Conservation (phyloP, 1,140 invertebrate genomes). For the Drosophila nasuta region DNA sequence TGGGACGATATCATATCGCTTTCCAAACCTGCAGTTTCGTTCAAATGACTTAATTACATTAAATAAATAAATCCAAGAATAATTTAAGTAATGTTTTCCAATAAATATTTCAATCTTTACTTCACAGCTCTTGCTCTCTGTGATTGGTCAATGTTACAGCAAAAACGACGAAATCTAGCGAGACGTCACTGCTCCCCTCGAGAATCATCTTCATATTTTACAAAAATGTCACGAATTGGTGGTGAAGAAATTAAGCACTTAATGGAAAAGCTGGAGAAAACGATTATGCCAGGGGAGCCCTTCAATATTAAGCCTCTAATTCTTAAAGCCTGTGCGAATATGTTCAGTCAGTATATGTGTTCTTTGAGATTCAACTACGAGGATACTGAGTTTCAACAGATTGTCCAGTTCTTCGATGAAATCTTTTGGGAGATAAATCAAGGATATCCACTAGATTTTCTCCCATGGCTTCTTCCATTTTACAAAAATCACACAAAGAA, state of each 20-base stretch:
- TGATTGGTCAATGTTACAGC: slow-evolving; percentile 90
- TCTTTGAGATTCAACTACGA: slow-evolving; percentile 89
- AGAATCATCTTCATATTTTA: slow-evolving; percentile 89
- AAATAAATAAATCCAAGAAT: no score
- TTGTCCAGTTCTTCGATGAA: slow-evolving; percentile 91
- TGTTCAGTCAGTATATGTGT: slow-evolving; percentile 94
- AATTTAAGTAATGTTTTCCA: no score
- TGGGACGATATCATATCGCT: no score
- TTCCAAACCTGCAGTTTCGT: no score
- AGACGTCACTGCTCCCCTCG: slow-evolving; percentile 91
- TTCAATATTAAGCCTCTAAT: slow-evolving; percentile 88
- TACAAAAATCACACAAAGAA: slow-evolving; percentile 89
- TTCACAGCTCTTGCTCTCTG: slow-evolving; percentile 63
- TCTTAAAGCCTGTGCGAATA: slow-evolving; percentile 90
- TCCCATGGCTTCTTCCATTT: slow-evolving; percentile 92
- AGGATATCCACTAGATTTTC: slow-evolving; percentile 94
- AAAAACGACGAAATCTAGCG: slow-evolving; percentile 91
- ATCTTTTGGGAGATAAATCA: slow-evolving; percentile 97
- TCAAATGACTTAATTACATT: no score
- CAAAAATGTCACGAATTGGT: slow-evolving; percentile 88
- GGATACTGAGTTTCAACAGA: slow-evolving; percentile 88
- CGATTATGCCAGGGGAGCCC: slow-evolving; percentile 78
- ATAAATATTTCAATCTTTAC: neutral
- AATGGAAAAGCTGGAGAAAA: slow-evolving; percentile 86
- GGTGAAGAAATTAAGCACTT: slow-evolving; percentile 87